Evolutionary conservation across 2,113 vertebrate genomes (phyloP), one percentile per base, ranked within the genome.

Genomic region (Indicator indicator): DNA sequence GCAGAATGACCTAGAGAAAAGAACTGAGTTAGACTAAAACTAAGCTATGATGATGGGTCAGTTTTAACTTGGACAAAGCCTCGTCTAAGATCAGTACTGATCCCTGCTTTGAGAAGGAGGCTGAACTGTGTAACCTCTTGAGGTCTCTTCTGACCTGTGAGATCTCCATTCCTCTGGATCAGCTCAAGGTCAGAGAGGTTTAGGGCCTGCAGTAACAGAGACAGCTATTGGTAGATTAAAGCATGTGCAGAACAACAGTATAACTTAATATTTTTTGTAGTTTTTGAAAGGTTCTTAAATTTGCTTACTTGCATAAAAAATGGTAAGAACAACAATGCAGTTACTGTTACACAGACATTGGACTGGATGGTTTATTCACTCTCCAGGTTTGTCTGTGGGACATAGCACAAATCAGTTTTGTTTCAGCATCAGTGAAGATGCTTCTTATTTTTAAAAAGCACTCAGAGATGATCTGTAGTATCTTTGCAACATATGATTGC

Each of bases 401-500:
- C 32, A 71, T 48, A 60, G 36, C 19, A 88, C 26, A 81, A 88
- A 62, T 52, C 32, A 64, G 74, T 80, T 92, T 70, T 88, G 54
- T 83, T 94, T 83, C 90, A 83, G 58, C 80, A 69, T 54, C 73
- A 86, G 1, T 75, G 48, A 92, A 88, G 63, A 64, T 44, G 38
- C 5, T 88, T 69, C 59, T 82, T 93, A 74, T 78, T 77, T 75
- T 89, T 83, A 88, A 90, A 83, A 96, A 71, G 40, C 76, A 74
- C 76, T 92, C 88, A 54, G 80, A 82, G 33, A 68, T 72, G 58
- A 93, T 83, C 83, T 52, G 18, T 54, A 50, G 54, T 88, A 88
- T 56, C 54, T 70, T 18, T 69, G 72, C 42, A 94, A 88, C 18
- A n/a, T 52, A 77, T 9, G 28, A 95, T 36, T 75, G 28, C 54